Evolutionary conservation across 1,140 invertebrate species (phyloP), one percentile per base, ranked within the genome.

Genomic region (Lepidurus couesii): DNA sequence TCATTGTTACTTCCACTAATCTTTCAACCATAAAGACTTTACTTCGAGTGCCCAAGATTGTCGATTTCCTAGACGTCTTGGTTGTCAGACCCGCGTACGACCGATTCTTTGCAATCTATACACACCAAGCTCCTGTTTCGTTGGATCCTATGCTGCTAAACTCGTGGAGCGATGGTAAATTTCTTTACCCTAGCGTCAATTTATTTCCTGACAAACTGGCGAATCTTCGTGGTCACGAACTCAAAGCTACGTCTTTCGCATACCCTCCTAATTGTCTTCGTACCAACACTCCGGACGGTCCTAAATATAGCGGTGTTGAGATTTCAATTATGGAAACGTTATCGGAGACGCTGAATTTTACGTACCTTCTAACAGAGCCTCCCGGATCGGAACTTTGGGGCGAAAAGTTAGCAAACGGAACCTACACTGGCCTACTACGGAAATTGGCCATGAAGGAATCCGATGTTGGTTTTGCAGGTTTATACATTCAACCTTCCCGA

Each of bases 381-480:
- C 53, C 53, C 21, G 53, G 53, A 65, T 65, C 53, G 1, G 53
- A 65, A 16, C 21, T 65, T 7, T 65, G 53, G 53, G 53, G 53
- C 8, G 53, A 65, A 65, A 65, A 65, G 53, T 21, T 11, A 7
- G 16, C 53, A 7, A 65, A 65, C n/a, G 53, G 53, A n/a, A 44
- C 75, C 1, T 42, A 47, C 42, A 80, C 80, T 8, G 44, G 75
- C 21, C 74, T 76, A 0, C 80, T 82, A 53, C 79, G 80, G 78
- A 80, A 77, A 42, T 2, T 77, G 44, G 76, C 10, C 1, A 24
- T 45, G 21, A 43, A 45, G 16, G 76, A 77, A 42, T 45, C 44
- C 7, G 76, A 77, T 24, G 44, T 77, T 0, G 76, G 26, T 13
- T 26, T 77, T 13, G 44, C 44, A 10, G 65, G 65, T 53, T 77